Evolutionary conservation across 2,113 vertebrate species (phyloP).

Genomic region (Chiloscyllium plagiosum): DNA sequence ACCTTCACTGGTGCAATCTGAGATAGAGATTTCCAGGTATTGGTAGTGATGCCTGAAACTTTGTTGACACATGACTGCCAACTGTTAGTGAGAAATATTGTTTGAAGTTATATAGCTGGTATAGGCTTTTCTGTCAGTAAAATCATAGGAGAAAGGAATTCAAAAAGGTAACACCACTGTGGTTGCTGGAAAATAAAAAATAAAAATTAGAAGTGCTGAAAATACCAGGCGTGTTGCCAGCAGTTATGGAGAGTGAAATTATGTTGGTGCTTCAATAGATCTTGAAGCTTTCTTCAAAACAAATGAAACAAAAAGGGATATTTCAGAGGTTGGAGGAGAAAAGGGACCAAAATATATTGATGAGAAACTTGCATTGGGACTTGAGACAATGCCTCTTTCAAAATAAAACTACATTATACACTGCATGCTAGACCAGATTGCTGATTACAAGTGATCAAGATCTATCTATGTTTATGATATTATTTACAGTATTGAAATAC

Average conservation of each 20-base stretch:
- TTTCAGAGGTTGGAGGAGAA: background rate
- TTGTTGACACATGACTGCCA: background rate
- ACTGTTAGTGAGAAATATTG: background rate
- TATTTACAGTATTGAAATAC: background rate
- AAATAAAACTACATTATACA: background rate
- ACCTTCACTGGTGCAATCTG: background rate
- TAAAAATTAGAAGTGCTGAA: too few relatives aligned
- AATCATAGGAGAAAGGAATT: background rate
- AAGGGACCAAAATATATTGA: background rate
- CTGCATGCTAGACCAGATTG: background rate
- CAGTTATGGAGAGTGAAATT: too few relatives aligned
- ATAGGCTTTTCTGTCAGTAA: background rate
- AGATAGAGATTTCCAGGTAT: background rate
- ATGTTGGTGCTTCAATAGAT: too few relatives aligned
- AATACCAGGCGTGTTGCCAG: too few relatives aligned
- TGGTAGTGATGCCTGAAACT: background rate
- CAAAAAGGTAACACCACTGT: too few relatives aligned
- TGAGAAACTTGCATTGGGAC: background rate
- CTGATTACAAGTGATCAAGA: background rate
- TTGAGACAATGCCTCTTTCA: background rate
- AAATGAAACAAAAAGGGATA: background rate
- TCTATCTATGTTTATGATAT: background rate
- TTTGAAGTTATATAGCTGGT: background rate
- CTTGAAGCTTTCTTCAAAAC: background rate
- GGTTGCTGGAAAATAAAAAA: too few relatives aligned